A percentile compares a stretch with the other conserved stretches of the same genome.
phyloP scores from a whole-genome alignment of 2,797 vertebrate species.

The Crenuchus spilurus region DNA sequence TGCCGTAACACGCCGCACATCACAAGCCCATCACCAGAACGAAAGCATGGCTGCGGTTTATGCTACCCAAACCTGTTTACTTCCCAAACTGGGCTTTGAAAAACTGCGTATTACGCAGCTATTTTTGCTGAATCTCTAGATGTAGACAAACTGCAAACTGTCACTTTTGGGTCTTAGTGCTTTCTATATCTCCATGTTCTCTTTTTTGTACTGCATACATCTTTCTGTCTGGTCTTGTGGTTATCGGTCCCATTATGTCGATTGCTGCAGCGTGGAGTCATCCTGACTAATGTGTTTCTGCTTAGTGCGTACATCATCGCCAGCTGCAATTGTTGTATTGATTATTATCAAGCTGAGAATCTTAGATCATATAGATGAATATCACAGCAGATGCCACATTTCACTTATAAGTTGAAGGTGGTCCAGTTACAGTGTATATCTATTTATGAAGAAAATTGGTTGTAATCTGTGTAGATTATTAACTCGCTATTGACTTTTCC shows the following conservation, averaged over 20 bases:
- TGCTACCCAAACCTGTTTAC: constrained; percentile 5
- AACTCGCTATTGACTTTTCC: not conserved
- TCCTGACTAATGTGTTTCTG: constrained; percentile 69
- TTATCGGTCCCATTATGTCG: constrained; percentile 66
- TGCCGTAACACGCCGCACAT: not conserved
- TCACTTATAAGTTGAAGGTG: constrained; percentile 29
- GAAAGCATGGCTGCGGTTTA: constrained; percentile 7
- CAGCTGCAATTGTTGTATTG: constrained; percentile 57
- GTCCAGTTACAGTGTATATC: constrained; percentile 31
- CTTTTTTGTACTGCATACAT: constrained; percentile 67
- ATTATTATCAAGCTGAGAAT: constrained; percentile 51
- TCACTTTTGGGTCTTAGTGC: constrained; percentile 46
- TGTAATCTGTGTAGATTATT: not conserved
- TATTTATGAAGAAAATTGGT: constrained; percentile 5
- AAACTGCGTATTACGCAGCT: constrained; percentile 38
- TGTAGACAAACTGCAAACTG: constrained; percentile 60
- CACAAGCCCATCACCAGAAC: constrained; percentile 21
- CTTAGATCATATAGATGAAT: constrained; percentile 51
- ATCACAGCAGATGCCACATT: constrained; percentile 32
- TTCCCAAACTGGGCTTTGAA: constrained; percentile 9
- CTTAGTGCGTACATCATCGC: constrained; percentile 42
- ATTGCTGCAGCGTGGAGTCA: constrained; percentile 63
- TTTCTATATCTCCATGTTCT: constrained; percentile 36
- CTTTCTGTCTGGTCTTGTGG: constrained; percentile 67
- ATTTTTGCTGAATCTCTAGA: constrained; percentile 60